Evolutionary conservation across 2,888 invertebrate genomes (phyloP), one percentile per base, ranked within the genome.

Genomic region (Sinohyriopsis cumingii): DNA sequence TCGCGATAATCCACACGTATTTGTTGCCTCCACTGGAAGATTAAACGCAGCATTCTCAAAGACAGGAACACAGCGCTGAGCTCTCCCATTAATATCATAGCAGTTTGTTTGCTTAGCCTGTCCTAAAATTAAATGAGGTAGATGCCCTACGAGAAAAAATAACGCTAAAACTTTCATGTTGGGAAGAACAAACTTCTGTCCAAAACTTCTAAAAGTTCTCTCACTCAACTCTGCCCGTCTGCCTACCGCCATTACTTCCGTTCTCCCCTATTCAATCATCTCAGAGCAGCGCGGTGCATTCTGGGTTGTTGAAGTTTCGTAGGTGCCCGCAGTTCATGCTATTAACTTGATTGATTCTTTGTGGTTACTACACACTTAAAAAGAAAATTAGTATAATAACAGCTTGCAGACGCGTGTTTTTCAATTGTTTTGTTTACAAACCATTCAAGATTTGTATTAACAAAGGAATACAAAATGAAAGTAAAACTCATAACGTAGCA

Each of bases 31-130:
- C 90, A 98, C 96, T 76, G 93, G 92, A 67, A 95, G 93, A 89
- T 94, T 94, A 91, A 95, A 99, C 15, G 98, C 99, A 6, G 98
- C 97, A 89, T 99, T 99, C 89, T 95, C 96, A 91, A 99, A 99
- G 84, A 96, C 96, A 0, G 99, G 98, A 85, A 96, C 94, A 91
- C 99, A 99, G 92, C 95, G 93, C 95, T 96, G 93, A 19, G 91
- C 84, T 55, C 82, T 80, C 28, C 89, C 88, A 19, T 76, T 71
- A 6, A 78, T 70, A 77, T 90, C 89, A 76, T 91, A 90, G 75
- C 91, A 91, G 61, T 72, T 68, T 61, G 73, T 74, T 61, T 28
- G 24, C 6, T 45, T 33, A 22, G 72, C 67, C 33, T 59, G 68
- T 61, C 76, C 79, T 67, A 75, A 71, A 73, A 67, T 76, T 60